These are phyloP conservation scores for Periophthalmus modestus DNA, from an alignment of 2,113 vertebrate genomes.

Conservation along the genomic window DNA sequence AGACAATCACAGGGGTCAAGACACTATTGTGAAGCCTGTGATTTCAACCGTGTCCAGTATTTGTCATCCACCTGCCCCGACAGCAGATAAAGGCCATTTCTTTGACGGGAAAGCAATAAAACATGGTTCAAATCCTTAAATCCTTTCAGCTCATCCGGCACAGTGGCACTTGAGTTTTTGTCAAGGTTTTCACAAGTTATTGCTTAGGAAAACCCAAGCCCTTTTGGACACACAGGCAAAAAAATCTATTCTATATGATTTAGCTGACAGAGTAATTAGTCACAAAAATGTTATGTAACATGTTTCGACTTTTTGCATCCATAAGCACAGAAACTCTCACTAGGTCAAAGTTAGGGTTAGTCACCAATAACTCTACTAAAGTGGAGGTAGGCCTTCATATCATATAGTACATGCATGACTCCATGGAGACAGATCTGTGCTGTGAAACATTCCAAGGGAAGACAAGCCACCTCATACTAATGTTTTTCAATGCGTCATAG, in stretches of 20 bases:
- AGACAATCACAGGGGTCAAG: constrained; percentile 1
- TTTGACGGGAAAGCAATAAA: constrained; percentile 16
- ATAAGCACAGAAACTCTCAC: background rate
- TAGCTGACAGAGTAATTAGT: background rate
- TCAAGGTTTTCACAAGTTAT: background rate
- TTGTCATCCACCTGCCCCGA: background rate
- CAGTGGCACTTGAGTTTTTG: background rate
- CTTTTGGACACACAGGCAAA: background rate
- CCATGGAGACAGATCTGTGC: too few relatives aligned
- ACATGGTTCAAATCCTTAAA: constrained; percentile 12
- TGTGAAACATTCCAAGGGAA: too few relatives aligned
- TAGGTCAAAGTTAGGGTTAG: background rate
- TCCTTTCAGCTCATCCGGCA: constrained; percentile 6
- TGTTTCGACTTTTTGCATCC: background rate
- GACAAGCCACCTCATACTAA: too few relatives aligned
- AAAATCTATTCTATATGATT: background rate
- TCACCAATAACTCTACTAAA: background rate
- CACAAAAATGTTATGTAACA: background rate
- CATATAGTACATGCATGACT: too few relatives aligned
- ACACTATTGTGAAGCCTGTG: background rate
- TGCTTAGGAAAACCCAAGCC: background rate
- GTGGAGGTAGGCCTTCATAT: too few relatives aligned
- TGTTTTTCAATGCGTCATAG: too few relatives aligned
- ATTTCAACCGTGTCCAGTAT: constrained; percentile 8
- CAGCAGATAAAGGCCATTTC: background rate